Base-by-base conservation (phyloP, 2,888 invertebrate genomes). In the Dryobota labecula region DNA sequence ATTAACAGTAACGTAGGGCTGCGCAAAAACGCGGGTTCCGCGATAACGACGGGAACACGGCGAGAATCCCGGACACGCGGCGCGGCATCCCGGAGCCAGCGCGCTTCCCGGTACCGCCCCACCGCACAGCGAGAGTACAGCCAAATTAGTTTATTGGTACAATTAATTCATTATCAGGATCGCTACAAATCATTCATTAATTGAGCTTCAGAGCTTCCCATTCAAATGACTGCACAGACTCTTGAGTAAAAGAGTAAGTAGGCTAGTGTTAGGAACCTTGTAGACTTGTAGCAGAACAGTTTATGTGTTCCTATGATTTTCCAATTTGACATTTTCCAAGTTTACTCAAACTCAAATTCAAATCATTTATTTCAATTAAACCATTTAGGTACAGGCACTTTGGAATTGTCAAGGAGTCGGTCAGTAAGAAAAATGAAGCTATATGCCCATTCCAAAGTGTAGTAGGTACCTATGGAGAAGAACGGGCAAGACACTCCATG, bases 1-100 rank as follows among this genome's bases (percentile, higher is more conserved):
- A 85, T 86, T 82, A 82, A 84, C 84, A 80, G 78, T 77, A 62
- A 66, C 66, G 71, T 74, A 79, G 72, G 72, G 63, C 53, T 68
- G 69, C n/a, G 72, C 72, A 84, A 84, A 85, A 84, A 85, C 61
- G 27, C 43, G 43, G 64, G 49, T 54, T 62, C 66, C 43, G 63
- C 73, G 58, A 75, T 76, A 75, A 53, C 69, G 73, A 63, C 61
- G 71, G 66, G 67, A 70, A 74, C 62, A 58, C 54, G 69, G 60
- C 56, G 69, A 63, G 71, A 72, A 78, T 81, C 78, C 81, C 70
- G 75, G 77, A 77, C 68, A 84, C 76, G 84, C 78, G 83, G 69
- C 61, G 71, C 47, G 78, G 80, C 66, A 83, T 85, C 79, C 76
- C 57, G 76, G 78, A 49, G 53, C 73, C 72, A 30, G 64, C 58